Percentiles rank a stretch among this genome's conserved stretches.
Conservation (phyloP, 2,888 invertebrate genomes). For the Cataglyphis rosenhaueri region DNA sequence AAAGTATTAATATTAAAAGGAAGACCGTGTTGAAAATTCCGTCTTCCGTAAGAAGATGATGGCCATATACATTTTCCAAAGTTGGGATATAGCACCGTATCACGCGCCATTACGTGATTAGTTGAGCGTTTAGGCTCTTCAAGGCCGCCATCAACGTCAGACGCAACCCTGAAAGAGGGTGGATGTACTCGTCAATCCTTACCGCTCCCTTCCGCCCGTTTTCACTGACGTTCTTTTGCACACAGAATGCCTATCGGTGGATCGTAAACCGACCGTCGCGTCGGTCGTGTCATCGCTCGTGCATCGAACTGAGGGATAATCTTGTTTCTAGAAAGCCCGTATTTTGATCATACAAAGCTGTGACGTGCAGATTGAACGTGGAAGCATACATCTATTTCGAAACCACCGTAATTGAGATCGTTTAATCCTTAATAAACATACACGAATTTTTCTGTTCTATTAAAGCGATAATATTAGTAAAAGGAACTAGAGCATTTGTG, state of each 20-base stretch:
- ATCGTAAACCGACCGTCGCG: slow-evolving; percentile 37
- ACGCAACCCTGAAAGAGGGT: slow-evolving; percentile 55
- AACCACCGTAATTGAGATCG: slow-evolving; percentile 11
- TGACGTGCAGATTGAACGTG: slow-evolving; percentile 15
- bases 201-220: slow-evolving; percentile 23
- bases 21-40: neutral
- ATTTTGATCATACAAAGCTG: slow-evolving; percentile 42
- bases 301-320: slow-evolving; percentile 50
- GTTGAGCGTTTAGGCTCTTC: slow-evolving; percentile 65
- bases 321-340: slow-evolving; percentile 22
- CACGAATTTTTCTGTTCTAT: neutral
- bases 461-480: neutral
- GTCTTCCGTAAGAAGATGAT: neutral
- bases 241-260: slow-evolving; percentile 28
- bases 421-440: slow-evolving; percentile 16
- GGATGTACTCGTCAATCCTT: slow-evolving; percentile 55
- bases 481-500: neutral
- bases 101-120: slow-evolving; percentile 73
- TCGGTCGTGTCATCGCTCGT: slow-evolving; percentile 48
- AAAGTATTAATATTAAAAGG: neutral
- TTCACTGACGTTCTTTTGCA: slow-evolving; percentile 44
- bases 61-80: slow-evolving; percentile 35
- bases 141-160: slow-evolving; percentile 67
- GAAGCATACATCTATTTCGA: slow-evolving; percentile 3
- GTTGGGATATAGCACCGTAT: slow-evolving; percentile 24